Conservation (phyloP, 2,113 vertebrate genomes). For the Elanoides forficatus region DNA sequence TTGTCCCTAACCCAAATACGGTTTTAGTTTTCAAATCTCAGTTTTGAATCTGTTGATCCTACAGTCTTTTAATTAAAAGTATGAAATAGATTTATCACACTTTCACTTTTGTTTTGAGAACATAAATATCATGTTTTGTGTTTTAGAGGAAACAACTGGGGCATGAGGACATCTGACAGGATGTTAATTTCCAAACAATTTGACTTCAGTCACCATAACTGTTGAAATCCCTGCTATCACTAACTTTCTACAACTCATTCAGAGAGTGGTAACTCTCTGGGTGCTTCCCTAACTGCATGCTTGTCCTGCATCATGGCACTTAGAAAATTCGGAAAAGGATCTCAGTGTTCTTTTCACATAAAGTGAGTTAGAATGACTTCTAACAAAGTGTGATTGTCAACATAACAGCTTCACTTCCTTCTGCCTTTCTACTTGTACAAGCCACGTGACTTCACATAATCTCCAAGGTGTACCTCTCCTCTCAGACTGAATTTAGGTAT, state of each 20-base stretch:
- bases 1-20: not conserved
- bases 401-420: not conserved
- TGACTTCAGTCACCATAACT: not conserved
- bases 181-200: not conserved
- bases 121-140: fast-evolving
- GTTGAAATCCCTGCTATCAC: not conserved
- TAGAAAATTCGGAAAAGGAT: not conserved
- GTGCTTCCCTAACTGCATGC: not conserved
- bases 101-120: not conserved
- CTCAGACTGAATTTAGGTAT: not conserved
- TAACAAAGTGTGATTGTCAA: not conserved
- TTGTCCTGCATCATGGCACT: not conserved
- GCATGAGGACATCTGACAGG: not conserved
- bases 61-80: not conserved
- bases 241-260: not conserved
- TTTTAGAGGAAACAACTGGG: not conserved
- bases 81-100: not conserved
- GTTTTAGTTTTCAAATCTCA: not conserved
- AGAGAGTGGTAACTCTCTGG: not conserved
- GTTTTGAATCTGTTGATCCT: not conserved
- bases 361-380: not conserved
- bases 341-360: not conserved
- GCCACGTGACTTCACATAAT: not conserved
- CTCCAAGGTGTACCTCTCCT: not conserved
- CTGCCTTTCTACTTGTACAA: not conserved